Percentiles rank a stretch among this genome's conserved stretches.
Evolutionary conservation across 2,797 vertebrate species (phyloP).

Genomic region (Saxicola maurus): DNA sequence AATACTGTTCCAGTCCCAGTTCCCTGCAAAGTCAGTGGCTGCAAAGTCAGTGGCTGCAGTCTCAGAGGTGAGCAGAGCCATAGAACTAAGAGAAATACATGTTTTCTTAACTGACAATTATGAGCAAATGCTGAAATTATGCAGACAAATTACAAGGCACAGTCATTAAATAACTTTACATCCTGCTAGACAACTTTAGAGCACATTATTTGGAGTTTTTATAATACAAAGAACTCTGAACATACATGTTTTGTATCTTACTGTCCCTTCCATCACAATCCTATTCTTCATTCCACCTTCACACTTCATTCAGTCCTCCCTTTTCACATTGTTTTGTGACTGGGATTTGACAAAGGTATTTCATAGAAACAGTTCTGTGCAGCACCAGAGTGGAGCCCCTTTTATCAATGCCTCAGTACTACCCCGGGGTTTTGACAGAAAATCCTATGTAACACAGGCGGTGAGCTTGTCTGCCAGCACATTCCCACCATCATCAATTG

Average conservation of each 20-base stretch:
- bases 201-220: background rate
- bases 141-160: background rate
- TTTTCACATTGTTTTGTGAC: background rate
- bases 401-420: constrained; percentile 3
- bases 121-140: background rate
- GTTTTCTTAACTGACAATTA: background rate
- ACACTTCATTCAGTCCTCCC: background rate
- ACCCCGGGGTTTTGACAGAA: constrained; percentile 43
- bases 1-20: background rate
- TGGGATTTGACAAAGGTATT: constrained; percentile 3
- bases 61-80: background rate
- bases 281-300: background rate
- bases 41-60: background rate
- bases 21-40: background rate
- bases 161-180: background rate
- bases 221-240: background rate
- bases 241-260: background rate
- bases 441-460: constrained; percentile 42
- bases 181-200: background rate
- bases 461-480: constrained; percentile 12
- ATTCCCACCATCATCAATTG: constrained; percentile 52
- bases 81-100: background rate
- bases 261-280: background rate
- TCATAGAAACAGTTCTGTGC: background rate
- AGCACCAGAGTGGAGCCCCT: background rate